Percentiles rank a stretch among this genome's conserved stretches.
Conservation (phyloP, 1,140 invertebrate species). For the Panagrolaimus sp. region DNA sequence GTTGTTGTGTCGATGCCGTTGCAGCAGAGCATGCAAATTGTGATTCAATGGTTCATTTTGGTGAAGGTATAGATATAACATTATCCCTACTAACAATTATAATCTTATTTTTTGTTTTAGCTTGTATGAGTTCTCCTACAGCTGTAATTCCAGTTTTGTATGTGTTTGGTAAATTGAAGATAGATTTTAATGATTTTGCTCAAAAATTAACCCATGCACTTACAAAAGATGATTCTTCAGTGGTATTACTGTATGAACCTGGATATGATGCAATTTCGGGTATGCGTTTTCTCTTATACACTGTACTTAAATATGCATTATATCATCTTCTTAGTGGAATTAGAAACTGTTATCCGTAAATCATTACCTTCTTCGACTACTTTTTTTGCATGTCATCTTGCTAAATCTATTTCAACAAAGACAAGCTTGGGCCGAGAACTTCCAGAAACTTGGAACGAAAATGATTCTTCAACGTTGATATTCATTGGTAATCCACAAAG, state of each 20-base stretch:
- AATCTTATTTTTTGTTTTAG: neutral
- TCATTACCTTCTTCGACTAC: too few relatives aligned
- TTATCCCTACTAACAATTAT: too few relatives aligned
- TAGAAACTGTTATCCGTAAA: too few relatives aligned
- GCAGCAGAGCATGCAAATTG: conserved; percentile 49
- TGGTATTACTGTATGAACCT: conserved; percentile 26
- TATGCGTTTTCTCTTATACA: too few relatives aligned
- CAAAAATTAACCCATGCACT: conserved; percentile 21
- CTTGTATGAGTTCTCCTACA: conserved; percentile 42
- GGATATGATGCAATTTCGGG: neutral
- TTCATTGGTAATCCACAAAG: conserved; percentile 26
- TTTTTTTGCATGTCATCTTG: too few relatives aligned
- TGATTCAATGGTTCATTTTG: conserved; percentile 50
- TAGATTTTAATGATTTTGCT: conserved; percentile 33
- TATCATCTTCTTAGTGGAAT: too few relatives aligned
- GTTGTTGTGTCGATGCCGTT: conserved; percentile 50
- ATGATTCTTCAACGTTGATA: neutral
- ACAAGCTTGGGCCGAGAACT: conserved; percentile 1
- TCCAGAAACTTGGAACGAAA: neutral
- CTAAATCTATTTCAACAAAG: neutral
- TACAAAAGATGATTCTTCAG: neutral
- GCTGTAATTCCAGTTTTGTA: conserved; percentile 41
- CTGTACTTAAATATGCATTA: too few relatives aligned
- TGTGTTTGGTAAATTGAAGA: conserved; percentile 34
- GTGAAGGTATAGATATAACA: conserved; percentile 25